These are phyloP conservation scores for Ligdia adustata DNA, from an alignment of 2,888 invertebrate genomes.

Conservation along the genomic window DNA sequence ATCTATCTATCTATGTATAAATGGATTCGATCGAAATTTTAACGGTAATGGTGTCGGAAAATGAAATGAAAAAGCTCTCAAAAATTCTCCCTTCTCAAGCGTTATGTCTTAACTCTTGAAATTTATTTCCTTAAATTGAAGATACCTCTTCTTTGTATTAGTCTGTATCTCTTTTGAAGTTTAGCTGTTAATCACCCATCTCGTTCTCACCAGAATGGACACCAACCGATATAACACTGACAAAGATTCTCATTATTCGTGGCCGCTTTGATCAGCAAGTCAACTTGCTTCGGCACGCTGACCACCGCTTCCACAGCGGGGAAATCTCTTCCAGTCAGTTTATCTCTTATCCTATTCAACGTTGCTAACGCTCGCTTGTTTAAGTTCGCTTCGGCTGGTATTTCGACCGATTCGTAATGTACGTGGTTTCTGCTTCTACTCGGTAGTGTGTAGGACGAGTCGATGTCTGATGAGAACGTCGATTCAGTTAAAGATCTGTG, in stretches of 20 bases:
- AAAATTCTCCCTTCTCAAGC: too few species aligned
- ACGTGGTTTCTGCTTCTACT: slow-evolving; percentile 67
- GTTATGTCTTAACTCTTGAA: too few species aligned
- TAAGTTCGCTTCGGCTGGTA: slow-evolving; percentile 89
- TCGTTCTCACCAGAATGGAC: slow-evolving; percentile 87
- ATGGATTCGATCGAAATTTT: too few species aligned
- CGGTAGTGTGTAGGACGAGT: slow-evolving; percentile 68
- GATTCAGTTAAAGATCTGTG: slow-evolving; percentile 69
- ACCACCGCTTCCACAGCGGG: slow-evolving; percentile 88
- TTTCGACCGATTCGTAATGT: slow-evolving; percentile 71
- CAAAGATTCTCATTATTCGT: slow-evolving; percentile 99
- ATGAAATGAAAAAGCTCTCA: too few species aligned
- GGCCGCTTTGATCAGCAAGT: slow-evolving; percentile 96
- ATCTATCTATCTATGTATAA: too few species aligned
- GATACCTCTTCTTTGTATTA: too few species aligned
- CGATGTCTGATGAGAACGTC: slow-evolving; percentile 70
- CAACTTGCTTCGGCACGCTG: slow-evolving; percentile 95
- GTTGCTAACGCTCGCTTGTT: slow-evolving; percentile 97
- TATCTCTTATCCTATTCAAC: slow-evolving; percentile 95
- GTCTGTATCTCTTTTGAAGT: too few species aligned
- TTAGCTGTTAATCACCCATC: too few species aligned
- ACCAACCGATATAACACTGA: slow-evolving; percentile 99
- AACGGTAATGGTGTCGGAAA: too few species aligned
- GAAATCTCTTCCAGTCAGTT: slow-evolving; percentile 97
- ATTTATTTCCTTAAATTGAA: too few species aligned